Evolutionary conservation across 2,888 invertebrate genomes (phyloP).

Genomic region (Candidula unifasciata): DNA sequence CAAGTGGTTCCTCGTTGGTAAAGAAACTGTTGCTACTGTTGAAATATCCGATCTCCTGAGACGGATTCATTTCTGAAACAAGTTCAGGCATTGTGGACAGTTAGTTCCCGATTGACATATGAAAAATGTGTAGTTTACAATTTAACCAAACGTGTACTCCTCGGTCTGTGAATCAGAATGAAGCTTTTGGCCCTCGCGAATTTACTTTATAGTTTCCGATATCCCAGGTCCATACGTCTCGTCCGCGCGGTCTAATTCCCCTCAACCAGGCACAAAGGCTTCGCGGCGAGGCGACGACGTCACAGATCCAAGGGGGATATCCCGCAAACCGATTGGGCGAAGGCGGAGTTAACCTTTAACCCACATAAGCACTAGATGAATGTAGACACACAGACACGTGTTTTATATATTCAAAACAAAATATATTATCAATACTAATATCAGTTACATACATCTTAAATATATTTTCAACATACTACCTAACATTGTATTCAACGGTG

Average conservation of each 20-base stretch:
- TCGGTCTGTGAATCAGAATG: conserved; percentile 20
- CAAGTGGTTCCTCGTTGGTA: conserved; percentile 41
- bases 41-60: conserved; percentile 47
- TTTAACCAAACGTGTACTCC: too few species aligned
- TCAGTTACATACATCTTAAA: not conserved
- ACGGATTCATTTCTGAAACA: conserved; percentile 50
- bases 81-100: conserved; percentile 48
- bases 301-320: not conserved
- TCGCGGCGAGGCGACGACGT: not conserved
- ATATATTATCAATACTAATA: not conserved
- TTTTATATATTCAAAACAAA: not conserved
- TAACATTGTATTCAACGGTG: not conserved
- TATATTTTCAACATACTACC: not conserved
- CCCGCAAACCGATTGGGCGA: conserved; percentile 37
- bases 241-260: conserved; percentile 27
- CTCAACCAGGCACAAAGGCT: conserved; percentile 31
- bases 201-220: conserved; percentile 40
- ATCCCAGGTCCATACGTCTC: not conserved
- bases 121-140: not conserved
- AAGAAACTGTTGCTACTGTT: conserved; percentile 20
- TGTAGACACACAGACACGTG: conserved; percentile 41
- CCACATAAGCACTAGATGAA: conserved; percentile 17
- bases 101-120: conserved; percentile 20
- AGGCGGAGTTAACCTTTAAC: conserved; percentile 51
- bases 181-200: not conserved